phyloP scores from a whole-genome alignment of 2,888 invertebrate genomes.

The Leucania comma region DNA sequence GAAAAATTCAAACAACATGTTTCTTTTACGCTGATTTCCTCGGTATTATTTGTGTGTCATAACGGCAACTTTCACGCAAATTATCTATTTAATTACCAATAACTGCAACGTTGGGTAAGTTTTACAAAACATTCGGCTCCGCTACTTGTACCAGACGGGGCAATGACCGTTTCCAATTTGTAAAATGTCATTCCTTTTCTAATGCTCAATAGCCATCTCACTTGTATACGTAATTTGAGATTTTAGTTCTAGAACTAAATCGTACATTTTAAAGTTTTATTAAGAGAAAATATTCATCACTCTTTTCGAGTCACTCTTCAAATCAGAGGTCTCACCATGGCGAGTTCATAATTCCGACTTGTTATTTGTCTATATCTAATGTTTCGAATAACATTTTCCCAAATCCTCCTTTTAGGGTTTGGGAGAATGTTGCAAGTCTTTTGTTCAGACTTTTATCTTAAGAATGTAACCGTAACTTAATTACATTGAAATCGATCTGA shows the following conservation, averaged over 20 bases:
- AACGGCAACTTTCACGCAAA: constrained; percentile 57
- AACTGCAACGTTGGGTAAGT: constrained; percentile 55
- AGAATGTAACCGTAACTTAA: too few relatives aligned
- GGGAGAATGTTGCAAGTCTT: too few relatives aligned
- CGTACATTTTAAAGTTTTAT: background rate
- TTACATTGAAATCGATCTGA: too few relatives aligned
- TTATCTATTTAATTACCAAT: constrained; percentile 57
- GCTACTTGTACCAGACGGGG: constrained; percentile 31
- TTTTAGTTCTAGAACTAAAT: background rate
- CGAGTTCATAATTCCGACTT: too few relatives aligned
- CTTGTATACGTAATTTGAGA: background rate
- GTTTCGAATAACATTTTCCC: too few relatives aligned
- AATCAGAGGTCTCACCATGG: background rate
- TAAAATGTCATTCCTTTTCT: constrained; percentile 34
- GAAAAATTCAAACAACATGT: constrained; percentile 33
- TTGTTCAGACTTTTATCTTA: too few relatives aligned
- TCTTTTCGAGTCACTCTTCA: background rate
- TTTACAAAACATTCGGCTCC: constrained; percentile 42
- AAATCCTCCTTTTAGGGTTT: too few relatives aligned
- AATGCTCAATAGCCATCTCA: background rate
- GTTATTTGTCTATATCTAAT: too few relatives aligned
- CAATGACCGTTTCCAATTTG: constrained; percentile 34
- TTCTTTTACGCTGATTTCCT: constrained; percentile 14
- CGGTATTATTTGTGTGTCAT: constrained; percentile 46
- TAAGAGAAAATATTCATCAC: background rate